A percentile compares a stretch with the other conserved stretches of the same genome.
phyloP scores from a whole-genome alignment of 2,888 invertebrate genomes.

The Cremastinae sp. region DNA sequence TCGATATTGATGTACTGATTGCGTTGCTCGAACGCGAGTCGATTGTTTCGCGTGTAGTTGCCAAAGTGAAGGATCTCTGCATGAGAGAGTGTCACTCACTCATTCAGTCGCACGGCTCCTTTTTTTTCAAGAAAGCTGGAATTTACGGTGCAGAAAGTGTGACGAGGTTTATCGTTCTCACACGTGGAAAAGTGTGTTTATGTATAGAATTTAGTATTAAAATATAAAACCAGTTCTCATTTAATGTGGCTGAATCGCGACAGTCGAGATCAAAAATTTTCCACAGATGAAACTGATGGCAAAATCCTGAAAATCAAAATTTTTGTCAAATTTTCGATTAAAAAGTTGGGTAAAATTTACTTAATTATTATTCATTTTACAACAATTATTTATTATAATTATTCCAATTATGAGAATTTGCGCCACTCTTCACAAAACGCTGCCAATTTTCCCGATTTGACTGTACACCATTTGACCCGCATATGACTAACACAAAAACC shows the following conservation, averaged over 20 bases:
- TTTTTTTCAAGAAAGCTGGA: slow-evolving; percentile 57
- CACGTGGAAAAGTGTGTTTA: neutral
- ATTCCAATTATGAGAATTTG: too few relatives aligned
- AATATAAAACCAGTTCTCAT: slow-evolving; percentile 5
- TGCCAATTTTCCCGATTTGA: too few relatives aligned
- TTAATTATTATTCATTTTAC: too few relatives aligned
- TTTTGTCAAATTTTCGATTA: too few relatives aligned
- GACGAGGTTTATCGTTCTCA: slow-evolving; percentile 45
- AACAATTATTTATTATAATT: too few relatives aligned
- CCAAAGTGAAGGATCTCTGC: neutral
- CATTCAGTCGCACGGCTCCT: neutral
- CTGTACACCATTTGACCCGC: too few relatives aligned
- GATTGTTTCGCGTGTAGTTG: neutral
- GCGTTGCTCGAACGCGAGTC: neutral
- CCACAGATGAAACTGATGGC: too few relatives aligned
- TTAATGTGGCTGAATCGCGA: neutral
- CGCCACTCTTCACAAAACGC: too few relatives aligned
- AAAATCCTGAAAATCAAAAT: too few relatives aligned
- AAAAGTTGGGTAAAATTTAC: too few relatives aligned
- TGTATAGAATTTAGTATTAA: neutral
- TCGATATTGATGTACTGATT: slow-evolving; percentile 6
- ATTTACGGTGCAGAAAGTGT: slow-evolving; percentile 65
- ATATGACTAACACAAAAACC: too few relatives aligned
- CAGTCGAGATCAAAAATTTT: too few relatives aligned
- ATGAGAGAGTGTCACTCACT: slow-evolving; percentile 22